These are phyloP conservation scores for Motacilla tschutschensis DNA, from an alignment of 2,113 vertebrate species.

Conservation along the genomic window DNA sequence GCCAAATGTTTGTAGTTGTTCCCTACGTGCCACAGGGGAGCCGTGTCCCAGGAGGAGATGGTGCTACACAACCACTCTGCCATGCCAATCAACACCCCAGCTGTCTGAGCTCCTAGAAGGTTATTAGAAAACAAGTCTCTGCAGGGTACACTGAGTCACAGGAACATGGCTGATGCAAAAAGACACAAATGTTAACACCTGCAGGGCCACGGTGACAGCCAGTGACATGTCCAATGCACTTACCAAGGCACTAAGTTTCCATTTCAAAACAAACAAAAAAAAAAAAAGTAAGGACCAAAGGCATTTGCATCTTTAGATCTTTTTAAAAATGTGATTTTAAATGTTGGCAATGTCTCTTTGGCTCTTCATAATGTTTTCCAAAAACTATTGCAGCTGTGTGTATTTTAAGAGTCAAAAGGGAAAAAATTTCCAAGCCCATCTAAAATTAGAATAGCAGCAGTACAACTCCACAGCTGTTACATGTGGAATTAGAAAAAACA, in stretches of 20 bases:
- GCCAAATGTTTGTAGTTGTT: fast-evolving
- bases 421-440: not conserved
- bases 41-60: fast-evolving
- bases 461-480: not conserved
- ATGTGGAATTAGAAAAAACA: not conserved
- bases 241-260: constrained; percentile 36
- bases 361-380: not conserved
- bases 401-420: not conserved
- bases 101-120: not conserved
- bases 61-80: not conserved
- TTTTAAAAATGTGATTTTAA: not conserved
- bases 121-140: not conserved
- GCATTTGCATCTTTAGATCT: not conserved
- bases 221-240: not conserved
- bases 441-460: not conserved
- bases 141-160: not conserved
- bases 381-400: not conserved
- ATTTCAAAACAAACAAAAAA: not conserved
- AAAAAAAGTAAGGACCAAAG: not conserved
- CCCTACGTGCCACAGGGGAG: not conserved
- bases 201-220: not conserved
- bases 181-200: not conserved
- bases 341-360: not conserved
- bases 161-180: not conserved
- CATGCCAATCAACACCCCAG: fast-evolving